Base-by-base conservation (phyloP, 2,797 vertebrate genomes). In the Micropoecilia bifurca region DNA sequence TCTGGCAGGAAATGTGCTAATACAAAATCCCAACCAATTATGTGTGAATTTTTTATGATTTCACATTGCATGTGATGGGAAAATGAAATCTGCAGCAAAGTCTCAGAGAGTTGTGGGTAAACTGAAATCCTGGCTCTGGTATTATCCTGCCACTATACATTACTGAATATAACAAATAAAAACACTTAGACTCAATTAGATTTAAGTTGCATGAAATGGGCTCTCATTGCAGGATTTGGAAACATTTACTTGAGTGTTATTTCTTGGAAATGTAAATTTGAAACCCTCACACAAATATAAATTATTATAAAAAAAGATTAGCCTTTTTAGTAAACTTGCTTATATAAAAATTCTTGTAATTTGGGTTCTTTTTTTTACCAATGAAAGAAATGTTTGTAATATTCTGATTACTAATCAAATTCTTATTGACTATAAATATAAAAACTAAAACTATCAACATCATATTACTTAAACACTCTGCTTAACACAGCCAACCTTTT, bases 11-110 rank as follows among this genome's bases (percentile, higher is more conserved):
- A 43, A 33, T 41, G 74, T 50, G n/a, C 50, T n/a, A 39, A n/a
- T 63, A 5, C 71, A 43, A 36, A 72, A 72, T n/a, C 22, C 2
- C 28, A 69, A 80, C 25, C 71, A 72, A 61, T 71, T 71, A 43
- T 22, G 20, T 43, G 14, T 25, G 3, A 10, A 61, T 55, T 71
- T 41, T 12, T 9, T 30, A 55, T 20, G 36, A 43, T 69, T 73
- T 74, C 16, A 25, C 14, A 78, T 68, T 43, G 78, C 57, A 48
- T 36, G 20, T 41, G 18, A 39, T 30, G 41, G 36, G 22, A 25
- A 53, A 45, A 69, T 6, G 47, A 6, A 16, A 41, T 5, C 16
- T 66, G 30, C 43, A 50, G 57, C 0, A 4, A 75, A 9, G 18
- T 33, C 46, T 45, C 6, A 45, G 12, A 6, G 0, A 48, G 20